These are phyloP conservation scores for Dryadula phaetusa DNA, from an alignment of 2,888 invertebrate genomes.

Conservation along the genomic window DNA sequence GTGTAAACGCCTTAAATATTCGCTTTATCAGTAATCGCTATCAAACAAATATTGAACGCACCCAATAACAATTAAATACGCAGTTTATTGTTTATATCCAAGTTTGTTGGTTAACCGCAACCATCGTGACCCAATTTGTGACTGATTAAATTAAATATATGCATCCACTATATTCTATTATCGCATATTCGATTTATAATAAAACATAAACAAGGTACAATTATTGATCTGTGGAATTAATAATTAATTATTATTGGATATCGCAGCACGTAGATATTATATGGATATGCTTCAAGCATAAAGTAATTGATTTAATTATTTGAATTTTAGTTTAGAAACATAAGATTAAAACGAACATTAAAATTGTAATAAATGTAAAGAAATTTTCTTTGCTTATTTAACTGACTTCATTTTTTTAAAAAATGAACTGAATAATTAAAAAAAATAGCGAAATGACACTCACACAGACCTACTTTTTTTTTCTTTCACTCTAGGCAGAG, in stretches of 20 bases:
- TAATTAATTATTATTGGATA: conserved; percentile 1
- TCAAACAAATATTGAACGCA: conserved; percentile 26
- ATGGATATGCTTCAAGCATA: not conserved
- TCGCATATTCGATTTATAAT: conserved; percentile 26
- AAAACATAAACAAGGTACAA: conserved; percentile 18
- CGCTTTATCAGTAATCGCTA: conserved; percentile 4
- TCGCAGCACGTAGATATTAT: not conserved
- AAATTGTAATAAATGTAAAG: too few relatives aligned
- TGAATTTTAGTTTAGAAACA: too few relatives aligned
- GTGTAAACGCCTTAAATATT: conserved; percentile 7
- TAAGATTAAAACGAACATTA: too few relatives aligned
- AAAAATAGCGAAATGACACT: too few relatives aligned
- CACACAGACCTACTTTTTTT: too few relatives aligned
- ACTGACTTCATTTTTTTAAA: too few relatives aligned
- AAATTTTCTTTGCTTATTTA: too few relatives aligned
- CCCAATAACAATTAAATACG: conserved; percentile 36
- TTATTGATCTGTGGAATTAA: conserved; percentile 10
- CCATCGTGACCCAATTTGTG: conserved; percentile 54
- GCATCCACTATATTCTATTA: conserved; percentile 21
- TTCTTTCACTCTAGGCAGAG: too few relatives aligned
- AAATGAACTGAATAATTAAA: too few relatives aligned
- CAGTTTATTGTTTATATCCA: conserved; percentile 46
- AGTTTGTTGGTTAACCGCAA: conserved; percentile 55
- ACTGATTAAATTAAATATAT: conserved; percentile 50
- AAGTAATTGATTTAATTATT: not conserved